A percentile compares a stretch with the other conserved stretches of the same genome.
Evolutionary conservation across 2,113 vertebrate species (phyloP).

Genomic region (Strigops habroptila): DNA sequence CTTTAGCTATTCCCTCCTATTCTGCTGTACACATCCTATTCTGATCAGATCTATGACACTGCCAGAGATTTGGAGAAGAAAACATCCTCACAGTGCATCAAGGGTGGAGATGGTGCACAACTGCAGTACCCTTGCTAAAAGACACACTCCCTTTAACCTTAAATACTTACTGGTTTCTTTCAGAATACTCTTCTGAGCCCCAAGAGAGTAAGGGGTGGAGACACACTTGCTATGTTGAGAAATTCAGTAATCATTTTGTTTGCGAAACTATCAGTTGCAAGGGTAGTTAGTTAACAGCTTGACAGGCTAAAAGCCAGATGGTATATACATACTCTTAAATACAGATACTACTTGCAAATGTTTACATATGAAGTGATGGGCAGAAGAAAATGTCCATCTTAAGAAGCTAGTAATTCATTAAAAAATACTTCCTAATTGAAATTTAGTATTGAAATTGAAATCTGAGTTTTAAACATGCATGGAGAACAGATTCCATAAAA

Average conservation of each 20-base stretch:
- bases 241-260: neutral
- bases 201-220: neutral
- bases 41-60: neutral
- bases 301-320: neutral
- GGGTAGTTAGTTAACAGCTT: neutral
- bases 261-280: neutral
- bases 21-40: neutral
- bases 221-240: neutral
- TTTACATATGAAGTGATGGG: neutral
- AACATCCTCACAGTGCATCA: neutral
- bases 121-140: neutral
- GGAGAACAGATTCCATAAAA: neutral
- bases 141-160: neutral
- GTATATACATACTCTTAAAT: fast-evolving
- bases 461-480: neutral
- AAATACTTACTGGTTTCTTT: neutral
- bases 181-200: neutral
- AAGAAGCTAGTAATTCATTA: neutral
- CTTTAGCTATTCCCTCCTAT: neutral
- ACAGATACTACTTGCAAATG: neutral
- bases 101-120: neutral
- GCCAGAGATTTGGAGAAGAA: neutral
- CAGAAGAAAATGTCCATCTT: neutral
- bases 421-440: neutral
- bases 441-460: neutral